Evolutionary conservation across 2,888 invertebrate genomes (phyloP).

Genomic region (Campopleginae sp.): DNA sequence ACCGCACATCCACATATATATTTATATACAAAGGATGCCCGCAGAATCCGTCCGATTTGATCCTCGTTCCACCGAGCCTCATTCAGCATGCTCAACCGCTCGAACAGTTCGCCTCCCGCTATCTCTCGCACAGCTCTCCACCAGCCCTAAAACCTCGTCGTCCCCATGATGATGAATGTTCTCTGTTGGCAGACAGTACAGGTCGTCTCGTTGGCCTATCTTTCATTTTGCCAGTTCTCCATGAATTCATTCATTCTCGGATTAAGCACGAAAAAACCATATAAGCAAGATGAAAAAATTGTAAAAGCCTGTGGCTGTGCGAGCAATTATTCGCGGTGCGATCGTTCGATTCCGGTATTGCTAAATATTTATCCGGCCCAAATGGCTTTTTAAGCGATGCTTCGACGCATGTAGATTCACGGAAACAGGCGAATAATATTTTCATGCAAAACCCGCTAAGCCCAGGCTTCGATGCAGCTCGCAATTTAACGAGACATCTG

Average conservation of each 20-base stretch:
- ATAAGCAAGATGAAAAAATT: neutral
- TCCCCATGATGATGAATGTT: conserved; percentile 68
- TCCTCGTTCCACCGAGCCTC: conserved; percentile 58
- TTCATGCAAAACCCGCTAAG: neutral
- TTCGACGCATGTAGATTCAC: neutral
- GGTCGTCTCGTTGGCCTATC: conserved; percentile 52
- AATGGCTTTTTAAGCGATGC: neutral
- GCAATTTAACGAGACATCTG: neutral
- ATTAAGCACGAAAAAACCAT: conserved; percentile 12
- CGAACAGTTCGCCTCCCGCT: conserved; percentile 53
- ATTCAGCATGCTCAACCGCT: conserved; percentile 67
- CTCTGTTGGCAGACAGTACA: conserved; percentile 50
- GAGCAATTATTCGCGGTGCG: conserved; percentile 5
- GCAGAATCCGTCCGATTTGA: conserved; percentile 61
- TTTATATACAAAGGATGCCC: conserved; percentile 17
- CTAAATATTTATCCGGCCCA: neutral
- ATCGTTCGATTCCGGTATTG: neutral
- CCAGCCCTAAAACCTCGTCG: conserved; percentile 47
- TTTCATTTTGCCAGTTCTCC: conserved; percentile 29
- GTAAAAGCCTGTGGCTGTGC: neutral
- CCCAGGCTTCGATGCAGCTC: neutral
- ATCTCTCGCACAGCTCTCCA: conserved; percentile 55
- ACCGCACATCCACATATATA: conserved; percentile 5
- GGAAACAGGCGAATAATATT: neutral
- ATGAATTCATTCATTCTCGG: conserved; percentile 43